A percentile compares a stretch with the other conserved stretches of the same genome.
These are phyloP conservation scores for Stictonetta naevosa DNA, from an alignment of 2,113 vertebrate genomes.

Conservation along the genomic window DNA sequence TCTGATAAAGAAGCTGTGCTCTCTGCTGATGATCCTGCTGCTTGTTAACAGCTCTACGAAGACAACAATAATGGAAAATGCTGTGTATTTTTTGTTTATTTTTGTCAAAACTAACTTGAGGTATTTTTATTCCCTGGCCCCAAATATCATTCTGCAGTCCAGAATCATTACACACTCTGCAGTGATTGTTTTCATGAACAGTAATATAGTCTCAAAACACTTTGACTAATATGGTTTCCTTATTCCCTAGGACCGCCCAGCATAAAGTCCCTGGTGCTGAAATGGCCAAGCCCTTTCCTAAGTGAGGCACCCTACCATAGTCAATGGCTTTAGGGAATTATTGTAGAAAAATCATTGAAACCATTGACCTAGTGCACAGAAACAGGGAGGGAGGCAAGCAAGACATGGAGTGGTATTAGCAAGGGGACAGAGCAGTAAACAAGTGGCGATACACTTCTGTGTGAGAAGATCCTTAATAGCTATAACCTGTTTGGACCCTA, in stretches of 20 bases:
- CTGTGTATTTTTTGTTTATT: background rate
- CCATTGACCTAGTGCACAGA: background rate
- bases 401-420: background rate
- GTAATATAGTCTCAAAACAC: background rate
- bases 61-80: background rate
- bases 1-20: background rate
- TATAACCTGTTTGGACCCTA: background rate
- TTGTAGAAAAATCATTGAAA: conserved; percentile 36
- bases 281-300: background rate
- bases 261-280: background rate
- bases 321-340: background rate
- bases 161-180: background rate
- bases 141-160: background rate
- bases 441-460: background rate
- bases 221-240: background rate
- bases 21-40: background rate
- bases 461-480: background rate
- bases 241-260: background rate
- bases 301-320: background rate
- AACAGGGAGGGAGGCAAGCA: background rate
- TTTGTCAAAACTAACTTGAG: background rate
- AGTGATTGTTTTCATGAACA: background rate
- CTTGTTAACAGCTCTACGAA: background rate
- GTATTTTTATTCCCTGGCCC: background rate
- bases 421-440: conserved; percentile 6